These are phyloP conservation scores for Conger conger DNA, from an alignment of 2,113 vertebrate species.

Conservation along the genomic window DNA sequence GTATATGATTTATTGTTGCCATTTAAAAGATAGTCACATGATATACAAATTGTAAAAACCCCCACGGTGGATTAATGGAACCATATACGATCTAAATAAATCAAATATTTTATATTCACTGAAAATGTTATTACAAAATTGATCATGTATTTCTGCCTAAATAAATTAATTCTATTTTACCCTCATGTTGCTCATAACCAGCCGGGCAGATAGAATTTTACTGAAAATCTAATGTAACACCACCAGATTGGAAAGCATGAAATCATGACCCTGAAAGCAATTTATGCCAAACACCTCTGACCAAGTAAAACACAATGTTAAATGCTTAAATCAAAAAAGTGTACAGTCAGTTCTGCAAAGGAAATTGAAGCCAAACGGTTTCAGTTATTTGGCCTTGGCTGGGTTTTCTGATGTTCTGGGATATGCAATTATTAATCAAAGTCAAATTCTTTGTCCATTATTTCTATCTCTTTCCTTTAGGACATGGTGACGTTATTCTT, in stretches of 20 bases:
- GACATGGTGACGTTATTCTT: not conserved
- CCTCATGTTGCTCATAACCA: not conserved
- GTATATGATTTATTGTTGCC: too few species aligned
- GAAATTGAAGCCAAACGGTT: not conserved
- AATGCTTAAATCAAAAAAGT: not conserved
- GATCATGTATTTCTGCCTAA: too few species aligned
- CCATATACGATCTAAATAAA: too few species aligned
- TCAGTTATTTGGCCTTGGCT: too few species aligned
- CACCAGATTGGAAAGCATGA: not conserved
- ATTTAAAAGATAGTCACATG: too few species aligned
- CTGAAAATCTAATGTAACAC: not conserved
- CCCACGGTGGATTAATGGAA: too few species aligned
- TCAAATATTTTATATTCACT: too few species aligned
- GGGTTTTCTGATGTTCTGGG: too few species aligned
- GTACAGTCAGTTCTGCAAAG: not conserved
- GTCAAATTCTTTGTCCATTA: not conserved
- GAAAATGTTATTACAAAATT: too few species aligned
- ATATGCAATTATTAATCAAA: not conserved
- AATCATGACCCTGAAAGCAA: not conserved
- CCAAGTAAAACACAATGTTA: not conserved
- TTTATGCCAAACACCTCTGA: not conserved
- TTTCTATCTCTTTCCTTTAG: not conserved
- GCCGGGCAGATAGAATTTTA: too few species aligned
- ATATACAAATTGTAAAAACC: too few species aligned
- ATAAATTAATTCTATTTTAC: not conserved